Conservation (phyloP, 2,797 vertebrate genomes). For the Heterohyrax brucei region DNA sequence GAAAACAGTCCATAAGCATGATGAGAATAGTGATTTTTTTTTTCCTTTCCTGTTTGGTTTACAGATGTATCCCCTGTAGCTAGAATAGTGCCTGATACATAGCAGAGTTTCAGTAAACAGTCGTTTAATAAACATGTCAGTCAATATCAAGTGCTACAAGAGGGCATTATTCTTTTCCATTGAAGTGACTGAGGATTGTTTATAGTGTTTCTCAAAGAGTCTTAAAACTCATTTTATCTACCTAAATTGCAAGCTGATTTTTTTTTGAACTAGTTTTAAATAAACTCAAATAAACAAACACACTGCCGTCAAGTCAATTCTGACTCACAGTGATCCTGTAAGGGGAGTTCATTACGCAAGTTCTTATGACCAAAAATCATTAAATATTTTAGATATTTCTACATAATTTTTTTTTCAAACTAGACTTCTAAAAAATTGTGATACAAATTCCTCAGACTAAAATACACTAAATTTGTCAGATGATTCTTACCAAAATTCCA, state of each 20-base stretch:
- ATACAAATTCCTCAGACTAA: neutral
- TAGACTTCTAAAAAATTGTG: neutral
- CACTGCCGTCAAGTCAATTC: too few species aligned
- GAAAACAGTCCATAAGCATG: neutral
- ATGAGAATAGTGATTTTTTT: neutral
- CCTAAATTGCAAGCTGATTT: neutral
- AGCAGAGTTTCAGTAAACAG: neutral
- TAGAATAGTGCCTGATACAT: neutral
- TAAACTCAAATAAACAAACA: too few species aligned
- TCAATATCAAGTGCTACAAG: neutral
- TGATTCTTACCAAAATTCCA: slow-evolving; percentile 21
- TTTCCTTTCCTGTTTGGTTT: neutral
- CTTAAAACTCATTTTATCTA: slow-evolving; percentile 2
- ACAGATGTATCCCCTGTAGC: neutral
- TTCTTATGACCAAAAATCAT: slow-evolving; percentile 41
- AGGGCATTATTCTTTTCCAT: neutral
- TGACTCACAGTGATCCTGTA: neutral
- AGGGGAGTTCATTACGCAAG: neutral
- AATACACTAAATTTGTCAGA: slow-evolving; percentile 50
- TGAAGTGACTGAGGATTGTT: neutral
- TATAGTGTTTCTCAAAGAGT: neutral
- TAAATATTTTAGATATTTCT: slow-evolving; percentile 35
- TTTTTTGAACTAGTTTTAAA: slow-evolving; percentile 24
- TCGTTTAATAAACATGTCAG: neutral
- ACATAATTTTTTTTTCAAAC: slow-evolving; percentile 41